phyloP scores from a whole-genome alignment of 1,140 invertebrate species.

The Trichogramma pretiosum region DNA sequence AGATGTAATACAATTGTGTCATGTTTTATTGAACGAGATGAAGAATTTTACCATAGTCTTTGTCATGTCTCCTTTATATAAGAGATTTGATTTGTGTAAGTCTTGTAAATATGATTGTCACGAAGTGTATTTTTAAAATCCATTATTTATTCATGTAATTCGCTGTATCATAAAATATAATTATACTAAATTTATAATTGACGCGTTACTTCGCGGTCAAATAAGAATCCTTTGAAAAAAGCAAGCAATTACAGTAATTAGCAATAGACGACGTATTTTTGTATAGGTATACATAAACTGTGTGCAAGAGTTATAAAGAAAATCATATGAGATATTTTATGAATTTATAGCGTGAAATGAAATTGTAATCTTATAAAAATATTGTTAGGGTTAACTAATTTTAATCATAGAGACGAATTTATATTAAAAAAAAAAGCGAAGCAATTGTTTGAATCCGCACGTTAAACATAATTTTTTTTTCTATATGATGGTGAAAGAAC shows the following conservation, averaged over 20 bases:
- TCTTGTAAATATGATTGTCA: slow-evolving; percentile 44
- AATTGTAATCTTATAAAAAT: slow-evolving; percentile 11
- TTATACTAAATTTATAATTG: slow-evolving; percentile 21
- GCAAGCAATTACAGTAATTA: slow-evolving; percentile 24
- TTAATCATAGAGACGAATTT: slow-evolving; percentile 9
- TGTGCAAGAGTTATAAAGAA: slow-evolving; percentile 10
- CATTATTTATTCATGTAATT: slow-evolving; percentile 31
- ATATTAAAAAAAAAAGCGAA: slow-evolving; percentile 3
- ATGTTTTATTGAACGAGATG: slow-evolving; percentile 10
- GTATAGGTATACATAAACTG: slow-evolving; percentile 5
- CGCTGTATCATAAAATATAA: slow-evolving; percentile 37
- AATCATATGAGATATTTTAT: slow-evolving; percentile 1
- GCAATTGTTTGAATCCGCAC: slow-evolving; percentile 14
- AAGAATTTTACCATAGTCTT: slow-evolving; percentile 17
- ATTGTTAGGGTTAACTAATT: background rate
- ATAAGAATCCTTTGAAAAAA: slow-evolving; percentile 26
- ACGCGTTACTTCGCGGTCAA: slow-evolving; percentile 41
- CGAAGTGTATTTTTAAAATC: slow-evolving; percentile 31
- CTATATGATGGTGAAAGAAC: slow-evolving; percentile 28
- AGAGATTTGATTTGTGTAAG: slow-evolving; percentile 36
- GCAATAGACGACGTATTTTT: slow-evolving; percentile 11
- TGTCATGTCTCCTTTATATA: background rate
- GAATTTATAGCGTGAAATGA: background rate
- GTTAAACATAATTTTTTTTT: slow-evolving; percentile 20
- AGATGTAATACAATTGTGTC: slow-evolving; percentile 30